Evolutionary conservation across 2,888 invertebrate genomes (phyloP).

Genomic region (Tetranychus truncatus): DNA sequence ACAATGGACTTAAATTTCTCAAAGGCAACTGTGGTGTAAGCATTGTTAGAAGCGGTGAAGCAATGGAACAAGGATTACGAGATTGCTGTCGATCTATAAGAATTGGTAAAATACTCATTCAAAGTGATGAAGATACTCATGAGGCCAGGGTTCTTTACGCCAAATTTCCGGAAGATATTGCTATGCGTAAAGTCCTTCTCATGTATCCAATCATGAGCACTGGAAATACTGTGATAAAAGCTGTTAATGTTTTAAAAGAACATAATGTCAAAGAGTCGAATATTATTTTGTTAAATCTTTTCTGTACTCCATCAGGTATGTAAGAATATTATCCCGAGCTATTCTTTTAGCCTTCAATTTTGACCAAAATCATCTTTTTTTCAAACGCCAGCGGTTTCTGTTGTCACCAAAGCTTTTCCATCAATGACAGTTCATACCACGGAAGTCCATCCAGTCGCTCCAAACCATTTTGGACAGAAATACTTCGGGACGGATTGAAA

Average conservation of each 20-base stretch:
- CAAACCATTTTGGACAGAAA: slow-evolving; percentile 88
- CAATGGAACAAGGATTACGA: slow-evolving; percentile 64
- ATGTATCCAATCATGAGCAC: slow-evolving; percentile 97
- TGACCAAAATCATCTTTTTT: neutral
- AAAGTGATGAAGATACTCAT: slow-evolving; percentile 86
- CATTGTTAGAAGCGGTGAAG: slow-evolving; percentile 64
- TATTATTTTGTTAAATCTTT: slow-evolving; percentile 88
- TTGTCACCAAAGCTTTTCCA: slow-evolving; percentile 63
- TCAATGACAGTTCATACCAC: slow-evolving; percentile 83
- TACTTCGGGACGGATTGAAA: slow-evolving; percentile 14
- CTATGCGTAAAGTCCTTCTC: slow-evolving; percentile 63
- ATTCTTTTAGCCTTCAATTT: neutral
- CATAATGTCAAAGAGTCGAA: slow-evolving; percentile 82
- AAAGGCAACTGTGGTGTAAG: slow-evolving; percentile 97
- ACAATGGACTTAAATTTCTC: slow-evolving; percentile 80
- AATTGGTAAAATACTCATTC: slow-evolving; percentile 93
- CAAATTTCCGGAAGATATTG: slow-evolving; percentile 87
- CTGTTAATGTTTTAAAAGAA: slow-evolving; percentile 78
- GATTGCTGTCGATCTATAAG: slow-evolving; percentile 96
- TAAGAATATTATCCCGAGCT: neutral
- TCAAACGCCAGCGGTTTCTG: slow-evolving; percentile 46
- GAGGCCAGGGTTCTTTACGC: slow-evolving; percentile 83
- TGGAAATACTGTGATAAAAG: slow-evolving; percentile 73
- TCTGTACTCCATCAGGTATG: slow-evolving; percentile 61
- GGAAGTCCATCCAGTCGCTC: slow-evolving; percentile 80